Conservation (phyloP, 2,888 invertebrate genomes). For the Dynastes hyllus region DNA sequence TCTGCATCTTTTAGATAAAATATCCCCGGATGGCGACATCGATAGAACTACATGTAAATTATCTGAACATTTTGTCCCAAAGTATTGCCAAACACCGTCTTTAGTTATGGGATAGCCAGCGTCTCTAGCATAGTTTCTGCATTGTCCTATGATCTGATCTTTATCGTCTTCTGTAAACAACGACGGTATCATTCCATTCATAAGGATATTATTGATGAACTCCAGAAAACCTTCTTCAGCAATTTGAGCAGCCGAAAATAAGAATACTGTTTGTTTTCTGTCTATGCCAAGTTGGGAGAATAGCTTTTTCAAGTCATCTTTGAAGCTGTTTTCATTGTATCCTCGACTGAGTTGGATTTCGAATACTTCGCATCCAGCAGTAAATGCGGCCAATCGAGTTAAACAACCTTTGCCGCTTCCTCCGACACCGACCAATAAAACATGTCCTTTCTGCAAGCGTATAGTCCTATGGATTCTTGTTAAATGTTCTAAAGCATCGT, state of each 20-base stretch:
- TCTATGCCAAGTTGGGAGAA: constrained; percentile 86
- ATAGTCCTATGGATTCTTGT: constrained; percentile 90
- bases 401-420: constrained; percentile 92
- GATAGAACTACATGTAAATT: constrained; percentile 93
- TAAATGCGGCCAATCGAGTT: constrained; percentile 85
- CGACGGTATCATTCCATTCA: constrained; percentile 89
- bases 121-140: constrained; percentile 80
- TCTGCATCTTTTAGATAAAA: constrained; percentile 87
- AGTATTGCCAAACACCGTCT: constrained; percentile 91
- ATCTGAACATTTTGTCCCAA: constrained; percentile 83
- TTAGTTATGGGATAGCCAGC: constrained; percentile 84
- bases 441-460: constrained; percentile 88
- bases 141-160: constrained; percentile 82
- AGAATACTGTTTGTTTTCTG: constrained; percentile 85
- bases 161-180: constrained; percentile 92
- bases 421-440: constrained; percentile 90
- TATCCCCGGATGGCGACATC: constrained; percentile 92
- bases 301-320: constrained; percentile 89
- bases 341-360: constrained; percentile 89
- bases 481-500: constrained; percentile 93
- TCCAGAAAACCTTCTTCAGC: constrained; percentile 90
- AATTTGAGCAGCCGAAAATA: constrained; percentile 89
- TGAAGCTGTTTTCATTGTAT: constrained; percentile 87
- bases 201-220: constrained; percentile 92
- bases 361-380: constrained; percentile 88